Evolutionary conservation across 2,113 vertebrate genomes (phyloP).

Genomic region (Siphamia tubifer): DNA sequence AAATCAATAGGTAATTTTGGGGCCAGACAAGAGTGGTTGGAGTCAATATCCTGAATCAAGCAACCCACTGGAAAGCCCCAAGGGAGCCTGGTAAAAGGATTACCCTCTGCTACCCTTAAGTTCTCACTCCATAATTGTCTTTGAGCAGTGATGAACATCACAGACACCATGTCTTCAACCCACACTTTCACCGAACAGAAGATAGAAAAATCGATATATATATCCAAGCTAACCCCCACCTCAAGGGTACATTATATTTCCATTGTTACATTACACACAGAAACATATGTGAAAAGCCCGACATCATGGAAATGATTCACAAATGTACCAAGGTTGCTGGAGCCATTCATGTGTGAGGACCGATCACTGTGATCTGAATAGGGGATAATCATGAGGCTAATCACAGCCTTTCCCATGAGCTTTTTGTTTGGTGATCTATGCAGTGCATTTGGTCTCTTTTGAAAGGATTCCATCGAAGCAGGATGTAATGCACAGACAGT

Average conservation of each 20-base stretch:
- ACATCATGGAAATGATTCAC: slow-evolving; percentile 43
- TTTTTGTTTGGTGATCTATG: slow-evolving; percentile 73
- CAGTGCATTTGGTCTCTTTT: slow-evolving; percentile 47
- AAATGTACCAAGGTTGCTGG: slow-evolving; percentile 65
- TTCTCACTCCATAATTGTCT: slow-evolving; percentile 77
- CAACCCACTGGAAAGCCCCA: slow-evolving; percentile 49
- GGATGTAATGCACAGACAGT: slow-evolving; percentile 48
- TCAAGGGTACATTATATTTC: slow-evolving; percentile 27
- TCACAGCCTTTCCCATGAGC: slow-evolving; percentile 49
- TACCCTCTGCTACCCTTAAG: slow-evolving; percentile 69
- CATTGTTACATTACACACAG: slow-evolving; percentile 34
- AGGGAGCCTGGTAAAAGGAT: slow-evolving; percentile 78
- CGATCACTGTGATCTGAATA: slow-evolving; percentile 51
- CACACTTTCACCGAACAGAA: slow-evolving; percentile 34
- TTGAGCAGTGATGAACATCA: slow-evolving; percentile 74
- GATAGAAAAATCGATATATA: slow-evolving; percentile 62
- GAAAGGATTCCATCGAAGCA: slow-evolving; percentile 43
- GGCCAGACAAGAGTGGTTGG: slow-evolving; percentile 65
- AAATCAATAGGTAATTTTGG: slow-evolving; percentile 81
- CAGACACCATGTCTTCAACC: slow-evolving; percentile 54
- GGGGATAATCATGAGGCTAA: slow-evolving; percentile 57
- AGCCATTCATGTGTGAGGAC: slow-evolving; percentile 44
- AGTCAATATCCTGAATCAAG: slow-evolving; percentile 72
- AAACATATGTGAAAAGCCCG: slow-evolving; percentile 28
- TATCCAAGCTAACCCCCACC: slow-evolving; percentile 6